Conservation (phyloP, 2,888 invertebrate species). For the Lasius fuliginosus region DNA sequence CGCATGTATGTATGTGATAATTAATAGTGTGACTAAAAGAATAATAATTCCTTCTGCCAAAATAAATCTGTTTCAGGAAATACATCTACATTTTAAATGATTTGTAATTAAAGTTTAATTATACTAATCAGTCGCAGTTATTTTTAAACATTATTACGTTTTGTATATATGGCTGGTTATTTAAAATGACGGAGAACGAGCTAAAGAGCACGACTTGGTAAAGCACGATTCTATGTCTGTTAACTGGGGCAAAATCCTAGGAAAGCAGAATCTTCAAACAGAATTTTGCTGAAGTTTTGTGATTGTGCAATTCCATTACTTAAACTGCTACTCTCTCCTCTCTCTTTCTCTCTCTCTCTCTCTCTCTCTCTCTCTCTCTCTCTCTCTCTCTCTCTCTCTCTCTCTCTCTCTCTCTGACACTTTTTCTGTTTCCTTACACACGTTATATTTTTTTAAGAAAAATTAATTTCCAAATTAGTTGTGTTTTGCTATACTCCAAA, state of each 20-base stretch:
- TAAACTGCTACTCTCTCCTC: not conserved
- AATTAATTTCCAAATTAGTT: not conserved
- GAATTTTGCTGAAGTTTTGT: slow-evolving; percentile 16
- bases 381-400: not conserved
- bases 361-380: not conserved
- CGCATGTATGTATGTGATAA: not conserved
- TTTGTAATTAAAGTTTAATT: not conserved
- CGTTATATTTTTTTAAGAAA: not conserved
- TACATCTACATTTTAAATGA: not conserved
- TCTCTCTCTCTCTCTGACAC: not conserved
- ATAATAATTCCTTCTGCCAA: not conserved
- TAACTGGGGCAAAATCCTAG: slow-evolving; percentile 21
- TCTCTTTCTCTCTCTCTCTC: not conserved
- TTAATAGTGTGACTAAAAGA: not conserved
- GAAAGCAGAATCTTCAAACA: slow-evolving; percentile 3
- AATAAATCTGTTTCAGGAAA: not conserved
- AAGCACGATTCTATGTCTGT: slow-evolving; percentile 20
- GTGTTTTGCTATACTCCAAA: not conserved
- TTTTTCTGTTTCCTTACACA: not conserved
- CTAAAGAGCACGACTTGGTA: not conserved
- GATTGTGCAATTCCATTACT: slow-evolving; percentile 9
- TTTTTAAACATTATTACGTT: not conserved
- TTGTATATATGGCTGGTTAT: not conserved
- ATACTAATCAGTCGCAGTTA: not conserved
- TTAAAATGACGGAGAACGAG: not conserved